Evolutionary conservation across 2,113 vertebrate genomes (phyloP).

Genomic region (Callopanchax toddi): DNA sequence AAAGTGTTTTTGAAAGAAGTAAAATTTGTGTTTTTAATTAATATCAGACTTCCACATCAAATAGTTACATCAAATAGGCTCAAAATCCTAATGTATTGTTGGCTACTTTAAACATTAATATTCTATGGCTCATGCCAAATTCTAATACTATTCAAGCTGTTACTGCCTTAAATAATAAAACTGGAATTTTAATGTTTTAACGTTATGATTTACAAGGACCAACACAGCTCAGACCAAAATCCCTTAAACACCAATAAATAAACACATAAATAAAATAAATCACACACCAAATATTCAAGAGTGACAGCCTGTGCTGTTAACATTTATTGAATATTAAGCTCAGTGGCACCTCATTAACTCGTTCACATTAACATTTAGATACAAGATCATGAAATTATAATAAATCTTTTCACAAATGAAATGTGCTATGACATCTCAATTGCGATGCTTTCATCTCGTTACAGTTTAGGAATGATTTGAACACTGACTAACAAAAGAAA

Average conservation of each 20-base stretch:
- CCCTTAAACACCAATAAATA: neutral
- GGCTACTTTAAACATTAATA: too few species aligned
- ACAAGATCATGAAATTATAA: conserved; percentile 16
- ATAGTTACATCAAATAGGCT: too few species aligned
- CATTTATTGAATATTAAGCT: conserved; percentile 28
- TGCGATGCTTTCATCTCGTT: neutral
- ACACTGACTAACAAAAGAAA: neutral
- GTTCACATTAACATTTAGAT: neutral
- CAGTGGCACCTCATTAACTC: conserved; percentile 1
- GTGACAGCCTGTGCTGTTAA: neutral
- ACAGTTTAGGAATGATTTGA: conserved; percentile 17
- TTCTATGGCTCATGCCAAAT: too few species aligned
- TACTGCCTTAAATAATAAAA: too few species aligned
- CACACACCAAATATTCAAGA: too few species aligned
- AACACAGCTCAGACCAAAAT: conserved; percentile 27
- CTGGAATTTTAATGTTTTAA: too few species aligned
- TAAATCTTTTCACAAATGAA: neutral
- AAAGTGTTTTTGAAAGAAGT: too few species aligned
- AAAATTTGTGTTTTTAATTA: too few species aligned
- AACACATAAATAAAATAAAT: neutral
- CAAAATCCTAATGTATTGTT: too few species aligned
- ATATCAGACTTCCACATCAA: too few species aligned
- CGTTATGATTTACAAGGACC: neutral
- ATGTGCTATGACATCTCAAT: neutral
- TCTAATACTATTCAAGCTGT: too few species aligned